A percentile compares a stretch with the other conserved stretches of the same genome.
These are phyloP conservation scores for Sapajus apella DNA, from an alignment of 2,113 vertebrate genomes.

Conservation along the genomic window DNA sequence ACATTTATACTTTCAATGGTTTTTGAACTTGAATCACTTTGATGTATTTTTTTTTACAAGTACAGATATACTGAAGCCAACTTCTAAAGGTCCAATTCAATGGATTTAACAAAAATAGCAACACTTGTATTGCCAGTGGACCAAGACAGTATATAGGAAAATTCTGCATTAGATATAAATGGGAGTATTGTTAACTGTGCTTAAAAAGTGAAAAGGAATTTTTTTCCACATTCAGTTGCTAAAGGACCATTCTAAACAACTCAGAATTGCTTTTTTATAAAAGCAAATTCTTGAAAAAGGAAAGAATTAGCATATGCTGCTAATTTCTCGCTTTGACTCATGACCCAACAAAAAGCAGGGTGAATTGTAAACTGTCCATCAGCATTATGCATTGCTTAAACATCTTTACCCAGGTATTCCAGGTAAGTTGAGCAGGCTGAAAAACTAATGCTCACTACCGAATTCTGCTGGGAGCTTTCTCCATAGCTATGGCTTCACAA, in stretches of 20 bases:
- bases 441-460: not conserved
- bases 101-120: not conserved
- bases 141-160: not conserved
- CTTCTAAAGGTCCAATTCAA: not conserved
- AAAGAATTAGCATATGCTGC: not conserved
- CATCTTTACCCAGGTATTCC: not conserved
- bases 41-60: not conserved
- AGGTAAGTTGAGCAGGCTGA: not conserved
- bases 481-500: not conserved
- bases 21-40: not conserved
- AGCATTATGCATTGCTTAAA: not conserved
- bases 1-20: not conserved
- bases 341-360: not conserved
- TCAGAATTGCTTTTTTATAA: not conserved
- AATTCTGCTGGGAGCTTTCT: not conserved
- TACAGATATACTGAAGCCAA: not conserved
- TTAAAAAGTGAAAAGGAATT: not conserved
- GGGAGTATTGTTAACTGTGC: not conserved
- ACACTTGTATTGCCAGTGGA: not conserved
- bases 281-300: not conserved
- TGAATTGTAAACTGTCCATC: not conserved
- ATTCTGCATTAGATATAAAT: not conserved
- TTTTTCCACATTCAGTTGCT: not conserved
- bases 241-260: not conserved
- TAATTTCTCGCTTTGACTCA: not conserved